Conservation (phyloP, 92 coral and sea anemone species). For the Paragorgia papillata region DNA sequence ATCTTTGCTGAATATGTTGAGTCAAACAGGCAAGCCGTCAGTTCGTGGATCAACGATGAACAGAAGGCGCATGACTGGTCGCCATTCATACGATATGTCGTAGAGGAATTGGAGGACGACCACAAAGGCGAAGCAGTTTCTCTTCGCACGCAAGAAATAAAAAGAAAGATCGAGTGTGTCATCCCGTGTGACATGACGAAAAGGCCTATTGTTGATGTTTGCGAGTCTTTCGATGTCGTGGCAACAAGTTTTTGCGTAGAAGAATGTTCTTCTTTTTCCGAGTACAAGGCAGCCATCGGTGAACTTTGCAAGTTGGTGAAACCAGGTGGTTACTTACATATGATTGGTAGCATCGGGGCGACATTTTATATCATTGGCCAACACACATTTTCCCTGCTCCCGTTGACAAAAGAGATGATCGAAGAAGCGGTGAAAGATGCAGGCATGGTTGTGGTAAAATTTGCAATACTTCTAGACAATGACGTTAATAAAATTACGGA, state of each 20-base stretch:
- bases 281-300: constrained; percentile 24
- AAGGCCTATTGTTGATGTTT: neutral
- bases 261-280: constrained; percentile 9
- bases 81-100: constrained; percentile 44
- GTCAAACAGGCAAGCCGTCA: constrained; percentile 48
- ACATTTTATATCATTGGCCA: constrained; percentile 18
- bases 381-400: neutral
- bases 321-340: constrained; percentile 27
- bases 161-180: constrained; percentile 43
- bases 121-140: constrained; percentile 14
- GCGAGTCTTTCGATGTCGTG: constrained; percentile 16
- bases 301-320: constrained; percentile 32
- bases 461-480: neutral
- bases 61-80: constrained; percentile 50
- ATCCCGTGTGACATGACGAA: constrained; percentile 55
- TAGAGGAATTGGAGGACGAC: constrained; percentile 51
- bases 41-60: constrained; percentile 43
- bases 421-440: constrained; percentile 30
- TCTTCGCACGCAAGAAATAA: constrained; percentile 46
- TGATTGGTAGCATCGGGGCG: constrained; percentile 23
- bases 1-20: constrained; percentile 61
- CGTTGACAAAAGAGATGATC: constrained; percentile 3
- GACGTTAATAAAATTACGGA: too few relatives aligned
- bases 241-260: constrained; percentile 43
- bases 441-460: constrained; percentile 7